These are phyloP conservation scores for Melipona bicolor DNA, from an alignment of 2,888 invertebrate species.

Conservation along the genomic window DNA sequence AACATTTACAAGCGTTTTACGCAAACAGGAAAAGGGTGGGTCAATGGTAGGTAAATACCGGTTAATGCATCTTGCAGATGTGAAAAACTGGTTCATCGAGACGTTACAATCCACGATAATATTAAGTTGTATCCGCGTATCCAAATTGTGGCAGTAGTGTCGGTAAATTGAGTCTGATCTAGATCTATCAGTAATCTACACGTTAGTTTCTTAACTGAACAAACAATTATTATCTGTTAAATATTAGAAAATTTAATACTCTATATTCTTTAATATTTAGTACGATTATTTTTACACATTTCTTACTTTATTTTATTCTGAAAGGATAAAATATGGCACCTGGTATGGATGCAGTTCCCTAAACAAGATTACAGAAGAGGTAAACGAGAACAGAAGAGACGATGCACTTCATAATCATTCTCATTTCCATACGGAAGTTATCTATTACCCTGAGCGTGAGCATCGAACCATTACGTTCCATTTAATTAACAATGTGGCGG, in stretches of 20 bases:
- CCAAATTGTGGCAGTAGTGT: not conserved
- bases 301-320: not conserved
- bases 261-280: not conserved
- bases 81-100: not conserved
- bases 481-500: constrained; percentile 22
- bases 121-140: not conserved
- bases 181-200: constrained; percentile 1
- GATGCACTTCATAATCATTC: not conserved
- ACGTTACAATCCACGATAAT: not conserved
- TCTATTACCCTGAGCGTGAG: constrained; percentile 6
- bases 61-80: not conserved
- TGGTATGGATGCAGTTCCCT: not conserved
- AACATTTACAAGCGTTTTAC: not conserved
- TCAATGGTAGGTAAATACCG: constrained; percentile 51
- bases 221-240: not conserved
- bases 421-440: constrained; percentile 25
- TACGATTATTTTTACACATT: not conserved
- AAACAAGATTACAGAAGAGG: not conserved
- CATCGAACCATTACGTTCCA: constrained; percentile 20
- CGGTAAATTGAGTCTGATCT: not conserved
- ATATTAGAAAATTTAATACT: not conserved
- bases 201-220: not conserved
- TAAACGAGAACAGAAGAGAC: not conserved
- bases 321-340: not conserved
- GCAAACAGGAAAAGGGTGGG: constrained; percentile 14